Percentiles rank a stretch among this genome's conserved stretches.
These are phyloP conservation scores for Malacoraja senta DNA, from an alignment of 2,797 vertebrate species.

Conservation along the genomic window DNA sequence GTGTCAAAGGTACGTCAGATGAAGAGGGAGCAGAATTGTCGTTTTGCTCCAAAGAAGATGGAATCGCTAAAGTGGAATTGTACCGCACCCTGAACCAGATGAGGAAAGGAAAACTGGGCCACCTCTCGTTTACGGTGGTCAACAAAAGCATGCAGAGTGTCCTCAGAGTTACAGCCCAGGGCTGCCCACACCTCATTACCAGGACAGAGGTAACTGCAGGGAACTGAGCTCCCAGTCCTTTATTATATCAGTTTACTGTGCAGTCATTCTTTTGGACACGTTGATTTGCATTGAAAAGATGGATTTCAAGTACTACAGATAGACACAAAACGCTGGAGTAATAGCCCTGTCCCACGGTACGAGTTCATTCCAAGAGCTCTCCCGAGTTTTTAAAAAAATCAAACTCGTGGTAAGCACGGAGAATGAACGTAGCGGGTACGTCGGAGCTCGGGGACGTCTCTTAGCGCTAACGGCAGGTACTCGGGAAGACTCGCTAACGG, in stretches of 20 bases:
- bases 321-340: no score
- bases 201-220: slow-evolving; percentile 57
- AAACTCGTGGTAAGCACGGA: no score
- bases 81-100: slow-evolving; percentile 48
- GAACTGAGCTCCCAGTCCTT: no score
- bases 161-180: slow-evolving; percentile 55
- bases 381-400: no score
- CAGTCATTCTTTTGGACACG: no score
- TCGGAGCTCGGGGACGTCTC: no score
- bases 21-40: slow-evolving; percentile 57
- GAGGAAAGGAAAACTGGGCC: slow-evolving; percentile 49
- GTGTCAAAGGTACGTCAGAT: slow-evolving; percentile 49
- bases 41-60: slow-evolving; percentile 54
- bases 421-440: no score
- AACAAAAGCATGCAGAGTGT: slow-evolving; percentile 52
- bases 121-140: slow-evolving; percentile 52
- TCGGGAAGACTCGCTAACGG: no score
- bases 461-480: no score
- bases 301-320: not conserved
- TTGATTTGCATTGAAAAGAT: not conserved
- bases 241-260: no score
- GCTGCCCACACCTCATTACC: slow-evolving; percentile 59
- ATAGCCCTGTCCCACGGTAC: no score
- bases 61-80: slow-evolving; percentile 50
- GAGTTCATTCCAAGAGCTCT: no score